These are phyloP conservation scores for Psettodes erumei DNA, from an alignment of 2,113 vertebrate species.

Conservation along the genomic window DNA sequence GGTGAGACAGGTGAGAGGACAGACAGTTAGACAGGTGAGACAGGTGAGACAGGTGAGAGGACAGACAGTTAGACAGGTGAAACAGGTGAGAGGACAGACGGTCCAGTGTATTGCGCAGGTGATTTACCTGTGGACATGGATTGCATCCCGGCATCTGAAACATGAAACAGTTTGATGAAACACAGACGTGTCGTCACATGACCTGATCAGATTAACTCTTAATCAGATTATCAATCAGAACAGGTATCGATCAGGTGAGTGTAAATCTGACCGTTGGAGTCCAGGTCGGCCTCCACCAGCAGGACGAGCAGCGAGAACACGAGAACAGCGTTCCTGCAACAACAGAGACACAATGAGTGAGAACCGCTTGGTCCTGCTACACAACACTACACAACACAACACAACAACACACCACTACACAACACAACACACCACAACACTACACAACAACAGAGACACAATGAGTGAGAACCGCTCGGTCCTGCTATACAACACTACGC, in stretches of 20 bases:
- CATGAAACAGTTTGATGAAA: neutral
- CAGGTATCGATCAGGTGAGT: neutral
- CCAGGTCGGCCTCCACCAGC: slow-evolving; percentile 72
- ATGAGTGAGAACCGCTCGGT: no score
- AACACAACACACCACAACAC: no score
- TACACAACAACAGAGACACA: no score
- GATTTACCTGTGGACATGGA: slow-evolving; percentile 75
- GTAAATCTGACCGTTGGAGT: slow-evolving; percentile 52
- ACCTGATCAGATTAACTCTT: no score
- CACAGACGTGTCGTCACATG: neutral
- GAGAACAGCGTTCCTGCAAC: slow-evolving; percentile 74
- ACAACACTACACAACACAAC: neutral
- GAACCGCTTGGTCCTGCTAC: no score
- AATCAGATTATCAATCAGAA: slow-evolving; percentile 2
- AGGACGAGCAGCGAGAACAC: slow-evolving; percentile 72
- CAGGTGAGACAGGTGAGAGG: slow-evolving; percentile 6
- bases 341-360: slow-evolving; percentile 7
- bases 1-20: neutral
- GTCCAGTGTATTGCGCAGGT: neutral
- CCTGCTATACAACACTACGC: no score
- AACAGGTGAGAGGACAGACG: neutral
- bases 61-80: slow-evolving; percentile 1
- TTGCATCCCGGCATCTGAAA: slow-evolving; percentile 71
- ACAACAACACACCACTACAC: neutral
- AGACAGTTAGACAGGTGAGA: neutral